Evolutionary conservation across 2,797 vertebrate species (phyloP), one percentile per base, ranked within the genome.

Genomic region (Lacerta bilineata): DNA sequence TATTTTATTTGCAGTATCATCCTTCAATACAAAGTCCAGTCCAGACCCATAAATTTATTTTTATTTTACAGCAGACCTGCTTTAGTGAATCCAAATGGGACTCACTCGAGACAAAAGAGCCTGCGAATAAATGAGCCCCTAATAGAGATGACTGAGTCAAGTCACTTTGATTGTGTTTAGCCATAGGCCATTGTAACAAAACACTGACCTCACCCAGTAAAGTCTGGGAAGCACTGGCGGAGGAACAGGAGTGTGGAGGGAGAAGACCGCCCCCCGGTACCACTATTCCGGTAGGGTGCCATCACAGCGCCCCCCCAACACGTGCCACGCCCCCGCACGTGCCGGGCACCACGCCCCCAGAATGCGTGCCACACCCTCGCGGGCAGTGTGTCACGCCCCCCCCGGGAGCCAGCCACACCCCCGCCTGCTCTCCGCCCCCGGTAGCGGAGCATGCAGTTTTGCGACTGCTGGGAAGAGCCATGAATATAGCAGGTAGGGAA

Each of bases 61-160:
- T 93, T 88, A 74, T 96, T 97, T 96, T 96, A 96, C 80, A 89
- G 95, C 94, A 85, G 93, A 89, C 96, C 96, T 96, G 94, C 92
- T 95, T 96, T 94, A 93, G 95, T 94, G 96, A 95, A 94, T 90
- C 92, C 92, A 92, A 91, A 90, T 91, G 92, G 94, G 74, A 77
- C 96, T 96, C 92, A 94, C 95, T 80, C 64, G 93, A 96, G 89
- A 93, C 87, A 90, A 94, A 95, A 96, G 96, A 91, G 90, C 91
- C 88, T 50, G 92, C 84, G 90, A 91, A 94, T 88, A 93, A 92
- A 95, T 71, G 80, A 90, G 89, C 95, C 92, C 90, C 72, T 68
- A 83, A 95, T 94, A 91, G 90, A 88, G 85, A 89, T 85, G 86
- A 91, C 90, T 89, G 66, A 95, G 88, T 87, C 96, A 93, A 95